Evolutionary conservation across 2,113 vertebrate species (phyloP).

Genomic region (Clinocottus analis): DNA sequence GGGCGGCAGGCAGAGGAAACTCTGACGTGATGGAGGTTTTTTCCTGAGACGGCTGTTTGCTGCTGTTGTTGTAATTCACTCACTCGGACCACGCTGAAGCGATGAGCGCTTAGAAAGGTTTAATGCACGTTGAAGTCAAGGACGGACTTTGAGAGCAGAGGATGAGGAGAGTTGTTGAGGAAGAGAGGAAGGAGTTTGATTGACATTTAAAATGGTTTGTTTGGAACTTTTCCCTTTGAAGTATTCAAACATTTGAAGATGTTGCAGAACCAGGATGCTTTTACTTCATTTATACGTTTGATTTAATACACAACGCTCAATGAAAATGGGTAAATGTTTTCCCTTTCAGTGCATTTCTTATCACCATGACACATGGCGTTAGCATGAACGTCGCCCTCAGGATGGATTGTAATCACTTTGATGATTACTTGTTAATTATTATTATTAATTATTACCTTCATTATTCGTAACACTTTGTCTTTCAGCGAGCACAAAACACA

Average conservation of each 20-base stretch:
- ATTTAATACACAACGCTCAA: background rate
- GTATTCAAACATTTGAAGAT: constrained; percentile 12
- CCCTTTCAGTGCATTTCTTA: background rate
- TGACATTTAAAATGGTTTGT: constrained; percentile 53
- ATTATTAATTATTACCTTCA: no score
- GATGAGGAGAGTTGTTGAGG: no score
- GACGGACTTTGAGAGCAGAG: no score
- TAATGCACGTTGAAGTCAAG: no score
- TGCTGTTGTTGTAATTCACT: constrained; percentile 25
- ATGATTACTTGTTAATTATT: no score
- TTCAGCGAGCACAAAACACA: background rate
- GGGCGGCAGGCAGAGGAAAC: constrained; percentile 36
- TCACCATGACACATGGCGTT: background rate
- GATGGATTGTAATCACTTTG: background rate
- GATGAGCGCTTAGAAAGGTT: no score
- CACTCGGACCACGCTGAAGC: no score
- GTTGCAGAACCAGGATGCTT: background rate
- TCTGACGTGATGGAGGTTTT: constrained; percentile 52
- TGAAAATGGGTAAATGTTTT: background rate
- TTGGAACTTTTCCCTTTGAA: background rate
- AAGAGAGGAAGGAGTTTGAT: no score
- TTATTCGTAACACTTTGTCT: no score
- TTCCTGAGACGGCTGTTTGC: constrained; percentile 45
- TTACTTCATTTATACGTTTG: background rate
- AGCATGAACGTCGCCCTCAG: background rate